Conservation (phyloP, 2,113 vertebrate genomes). For the Eira barbara region DNA sequence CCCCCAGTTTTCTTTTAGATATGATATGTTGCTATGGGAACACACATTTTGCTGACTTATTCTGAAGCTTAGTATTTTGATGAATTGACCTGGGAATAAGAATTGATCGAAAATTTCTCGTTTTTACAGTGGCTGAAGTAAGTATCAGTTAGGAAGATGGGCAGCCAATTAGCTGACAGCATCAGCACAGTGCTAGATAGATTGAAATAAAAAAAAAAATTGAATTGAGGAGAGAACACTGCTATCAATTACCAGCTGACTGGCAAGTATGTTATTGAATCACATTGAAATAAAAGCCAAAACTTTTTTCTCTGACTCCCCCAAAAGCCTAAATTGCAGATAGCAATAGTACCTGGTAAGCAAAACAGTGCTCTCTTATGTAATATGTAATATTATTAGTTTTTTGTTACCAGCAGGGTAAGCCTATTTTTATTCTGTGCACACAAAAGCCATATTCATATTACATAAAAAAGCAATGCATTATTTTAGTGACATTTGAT, state of each 20-base stretch:
- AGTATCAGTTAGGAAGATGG: conserved; percentile 29
- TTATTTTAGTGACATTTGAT: conserved; percentile 26
- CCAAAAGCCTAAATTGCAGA: background rate
- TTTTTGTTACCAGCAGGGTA: conserved; percentile 2
- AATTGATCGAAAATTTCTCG: conserved; percentile 25
- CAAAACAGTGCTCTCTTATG: background rate
- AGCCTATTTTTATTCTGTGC: background rate
- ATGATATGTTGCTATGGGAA: conserved; percentile 8
- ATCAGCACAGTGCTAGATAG: conserved; percentile 2
- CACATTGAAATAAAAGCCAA: conserved; percentile 3
- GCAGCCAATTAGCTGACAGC: background rate
- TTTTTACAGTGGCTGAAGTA: conserved; percentile 46
- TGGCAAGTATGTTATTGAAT: conserved; percentile 28
- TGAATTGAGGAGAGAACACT: conserved; percentile 37
- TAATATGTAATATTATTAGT: background rate
- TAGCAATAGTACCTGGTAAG: background rate
- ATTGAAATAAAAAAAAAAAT: background rate
- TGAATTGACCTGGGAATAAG: conserved; percentile 11
- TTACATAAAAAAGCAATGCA: conserved; percentile 11
- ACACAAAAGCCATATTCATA: conserved; percentile 12
- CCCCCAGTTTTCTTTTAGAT: background rate
- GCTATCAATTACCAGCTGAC: background rate
- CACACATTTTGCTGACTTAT: conserved; percentile 36
- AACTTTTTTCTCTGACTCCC: background rate
- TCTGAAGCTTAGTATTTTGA: conserved; percentile 50